These are phyloP conservation scores for Punctoribates punctum DNA, from an alignment of 2,888 invertebrate genomes.

Conservation along the genomic window DNA sequence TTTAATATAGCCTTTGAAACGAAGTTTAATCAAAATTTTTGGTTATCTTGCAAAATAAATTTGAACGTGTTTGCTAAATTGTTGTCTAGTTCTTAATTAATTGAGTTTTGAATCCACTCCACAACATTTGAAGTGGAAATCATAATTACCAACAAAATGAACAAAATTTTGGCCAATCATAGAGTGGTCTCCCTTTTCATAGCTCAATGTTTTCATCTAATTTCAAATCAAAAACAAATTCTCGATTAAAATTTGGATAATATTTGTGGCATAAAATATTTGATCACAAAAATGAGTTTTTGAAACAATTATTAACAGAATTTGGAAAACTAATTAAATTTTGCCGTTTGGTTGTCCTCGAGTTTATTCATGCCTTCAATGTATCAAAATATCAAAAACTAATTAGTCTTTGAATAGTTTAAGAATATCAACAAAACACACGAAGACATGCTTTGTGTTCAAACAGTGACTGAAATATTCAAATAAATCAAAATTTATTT, in stretches of 20 bases:
- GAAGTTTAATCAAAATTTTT: too few relatives aligned
- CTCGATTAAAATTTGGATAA: not conserved
- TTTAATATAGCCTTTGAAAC: too few relatives aligned
- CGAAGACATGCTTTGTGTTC: not conserved
- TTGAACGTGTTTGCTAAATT: too few relatives aligned
- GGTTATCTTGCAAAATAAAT: too few relatives aligned
- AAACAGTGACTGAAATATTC: not conserved
- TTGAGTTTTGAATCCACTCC: too few relatives aligned
- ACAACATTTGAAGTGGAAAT: too few relatives aligned
- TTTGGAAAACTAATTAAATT: constrained; percentile 10
- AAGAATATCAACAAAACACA: not conserved
- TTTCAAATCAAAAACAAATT: not conserved
- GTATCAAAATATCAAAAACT: not conserved
- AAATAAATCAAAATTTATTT: not conserved
- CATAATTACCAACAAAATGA: too few relatives aligned
- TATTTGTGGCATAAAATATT: not conserved
- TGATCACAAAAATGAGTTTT: not conserved
- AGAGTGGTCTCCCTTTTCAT: too few relatives aligned
- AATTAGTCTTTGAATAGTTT: not conserved
- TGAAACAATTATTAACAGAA: not conserved
- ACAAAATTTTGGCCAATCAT: too few relatives aligned
- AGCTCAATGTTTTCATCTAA: not conserved
- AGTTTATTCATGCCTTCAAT: constrained; percentile 19
- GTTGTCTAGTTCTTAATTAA: too few relatives aligned
- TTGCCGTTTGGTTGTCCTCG: not conserved